Percentiles rank a stretch among this genome's conserved stretches.
Evolutionary conservation across 2,113 vertebrate genomes (phyloP).

Genomic region (Octodon degus): DNA sequence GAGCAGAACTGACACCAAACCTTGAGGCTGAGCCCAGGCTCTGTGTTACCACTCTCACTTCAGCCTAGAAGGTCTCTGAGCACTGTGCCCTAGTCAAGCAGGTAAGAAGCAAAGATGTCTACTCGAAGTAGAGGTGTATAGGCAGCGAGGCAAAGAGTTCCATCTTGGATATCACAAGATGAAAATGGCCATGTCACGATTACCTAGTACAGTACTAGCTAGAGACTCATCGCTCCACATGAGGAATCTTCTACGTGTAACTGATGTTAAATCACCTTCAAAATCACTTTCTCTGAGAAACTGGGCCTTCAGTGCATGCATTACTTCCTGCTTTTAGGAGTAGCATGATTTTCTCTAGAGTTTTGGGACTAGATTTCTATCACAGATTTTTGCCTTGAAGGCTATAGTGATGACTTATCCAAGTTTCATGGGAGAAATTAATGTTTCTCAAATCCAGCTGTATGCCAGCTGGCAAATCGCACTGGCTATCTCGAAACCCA

Average conservation of each 20-base stretch:
- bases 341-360: neutral
- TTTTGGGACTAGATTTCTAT: constrained; percentile 58
- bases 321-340: neutral
- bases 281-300: neutral
- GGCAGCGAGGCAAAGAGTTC: neutral
- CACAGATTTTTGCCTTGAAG: constrained; percentile 56
- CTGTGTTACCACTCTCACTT: neutral
- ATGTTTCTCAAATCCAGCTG: constrained; percentile 56
- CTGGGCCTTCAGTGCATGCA: neutral
- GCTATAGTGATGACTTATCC: constrained; percentile 65
- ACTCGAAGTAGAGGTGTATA: neutral
- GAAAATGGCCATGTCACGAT: neutral
- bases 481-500: constrained; percentile 56
- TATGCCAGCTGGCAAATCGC: constrained; percentile 68
- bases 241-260: neutral
- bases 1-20: neutral
- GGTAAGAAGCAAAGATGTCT: neutral
- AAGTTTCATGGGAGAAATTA: constrained; percentile 65
- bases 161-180: neutral
- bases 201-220: neutral
- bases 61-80: neutral
- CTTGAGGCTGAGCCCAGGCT: neutral
- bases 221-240: neutral
- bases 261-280: neutral
- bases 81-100: neutral